A percentile compares a stretch with the other conserved stretches of the same genome.
These are phyloP conservation scores for Imbricaverruca yamaguchii DNA, from an alignment of 2,888 invertebrate genomes.

Conservation along the genomic window DNA sequence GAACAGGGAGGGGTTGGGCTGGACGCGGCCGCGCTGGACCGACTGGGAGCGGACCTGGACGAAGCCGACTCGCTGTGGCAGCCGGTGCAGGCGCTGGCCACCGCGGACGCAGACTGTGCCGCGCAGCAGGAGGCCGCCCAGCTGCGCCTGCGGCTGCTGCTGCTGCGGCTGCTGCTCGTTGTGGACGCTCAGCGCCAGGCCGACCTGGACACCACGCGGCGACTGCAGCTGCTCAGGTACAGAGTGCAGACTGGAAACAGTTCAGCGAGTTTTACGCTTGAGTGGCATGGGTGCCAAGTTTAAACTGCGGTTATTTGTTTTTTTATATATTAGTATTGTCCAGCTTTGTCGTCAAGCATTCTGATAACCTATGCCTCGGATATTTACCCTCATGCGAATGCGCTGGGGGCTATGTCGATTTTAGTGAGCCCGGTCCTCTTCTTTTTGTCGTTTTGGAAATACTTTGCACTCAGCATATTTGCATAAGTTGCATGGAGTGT, in stretches of 20 bases:
- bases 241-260: slow-evolving; percentile 41
- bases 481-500: too few species aligned
- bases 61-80: background rate
- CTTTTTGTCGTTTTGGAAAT: too few species aligned
- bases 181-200: slow-evolving; percentile 54
- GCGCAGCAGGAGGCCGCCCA: slow-evolving; percentile 33
- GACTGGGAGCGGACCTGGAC: background rate
- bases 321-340: too few species aligned
- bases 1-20: slow-evolving; percentile 51
- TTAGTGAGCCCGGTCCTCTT: too few species aligned
- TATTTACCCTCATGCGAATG: too few species aligned
- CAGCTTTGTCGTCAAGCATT: too few species aligned
- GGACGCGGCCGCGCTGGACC: slow-evolving; percentile 56
- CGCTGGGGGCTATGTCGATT: too few species aligned
- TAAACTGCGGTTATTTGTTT: too few species aligned
- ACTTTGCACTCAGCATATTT: too few species aligned
- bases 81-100: slow-evolving; percentile 3
- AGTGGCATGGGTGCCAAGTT: too few species aligned
- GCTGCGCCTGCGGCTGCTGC: slow-evolving; percentile 32
- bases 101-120: slow-evolving; percentile 36
- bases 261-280: too few species aligned
- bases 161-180: slow-evolving; percentile 35
- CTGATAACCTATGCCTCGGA: too few species aligned
- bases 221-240: slow-evolving; percentile 46
- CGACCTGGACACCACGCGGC: slow-evolving; percentile 49